Percentiles rank a stretch among this genome's conserved stretches.
These are phyloP conservation scores for Podarcis cretensis DNA, from an alignment of 2,113 vertebrate genomes.

Conservation along the genomic window DNA sequence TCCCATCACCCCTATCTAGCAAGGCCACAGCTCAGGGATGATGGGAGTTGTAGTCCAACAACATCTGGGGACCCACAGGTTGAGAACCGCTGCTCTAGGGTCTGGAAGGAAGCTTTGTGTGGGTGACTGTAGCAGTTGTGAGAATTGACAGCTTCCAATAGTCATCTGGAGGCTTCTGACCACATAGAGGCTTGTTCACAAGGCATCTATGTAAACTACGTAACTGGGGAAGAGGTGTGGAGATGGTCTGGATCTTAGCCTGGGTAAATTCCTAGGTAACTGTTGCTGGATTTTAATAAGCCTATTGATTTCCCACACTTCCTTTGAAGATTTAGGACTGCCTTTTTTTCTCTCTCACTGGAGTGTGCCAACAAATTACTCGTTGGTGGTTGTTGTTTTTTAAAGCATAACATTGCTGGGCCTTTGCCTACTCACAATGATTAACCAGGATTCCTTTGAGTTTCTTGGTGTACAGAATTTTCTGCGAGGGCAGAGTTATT, in stretches of 20 bases:
- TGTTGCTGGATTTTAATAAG: neutral
- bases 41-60: too few relatives aligned
- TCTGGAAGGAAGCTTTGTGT: neutral
- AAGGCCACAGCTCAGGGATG: too few relatives aligned
- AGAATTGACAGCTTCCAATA: neutral
- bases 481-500: neutral
- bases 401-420: neutral
- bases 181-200: neutral
- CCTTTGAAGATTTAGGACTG: neutral
- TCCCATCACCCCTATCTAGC: too few relatives aligned
- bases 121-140: neutral
- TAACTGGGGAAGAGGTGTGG: too few relatives aligned
- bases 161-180: neutral
- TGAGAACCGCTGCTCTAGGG: too few relatives aligned
- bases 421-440: neutral
- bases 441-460: neutral
- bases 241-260: neutral
- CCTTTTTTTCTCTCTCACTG: neutral
- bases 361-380: neutral
- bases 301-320: neutral
- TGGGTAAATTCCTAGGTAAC: neutral
- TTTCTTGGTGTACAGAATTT: neutral
- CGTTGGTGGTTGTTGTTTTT: neutral
- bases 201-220: neutral
- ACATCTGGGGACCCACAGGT: too few relatives aligned